phyloP scores from a whole-genome alignment of 2,797 vertebrate genomes.

The Myripristis murdjan region DNA sequence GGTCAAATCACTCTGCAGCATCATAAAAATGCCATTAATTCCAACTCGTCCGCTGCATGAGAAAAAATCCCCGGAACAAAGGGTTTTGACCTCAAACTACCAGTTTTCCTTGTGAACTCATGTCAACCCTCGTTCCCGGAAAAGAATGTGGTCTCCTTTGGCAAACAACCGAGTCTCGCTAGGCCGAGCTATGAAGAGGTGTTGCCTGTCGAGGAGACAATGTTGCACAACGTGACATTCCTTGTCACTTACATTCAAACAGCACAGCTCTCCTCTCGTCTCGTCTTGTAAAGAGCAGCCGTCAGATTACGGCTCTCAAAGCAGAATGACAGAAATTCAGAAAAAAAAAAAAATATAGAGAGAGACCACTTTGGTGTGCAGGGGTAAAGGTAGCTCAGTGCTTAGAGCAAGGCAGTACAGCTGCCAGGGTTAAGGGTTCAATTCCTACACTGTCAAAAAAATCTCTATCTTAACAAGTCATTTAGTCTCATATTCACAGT shows the following conservation, averaged over 20 bases:
- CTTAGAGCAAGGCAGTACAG: no score
- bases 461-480: no score
- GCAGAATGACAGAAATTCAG: slow-evolving; percentile 29
- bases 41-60: slow-evolving; percentile 12
- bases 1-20: slow-evolving; percentile 66
- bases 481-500: no score
- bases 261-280: slow-evolving; percentile 3
- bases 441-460: no score
- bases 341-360: not conserved
- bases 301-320: slow-evolving; percentile 56
- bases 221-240: slow-evolving; percentile 66
- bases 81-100: slow-evolving; percentile 66
- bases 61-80: slow-evolving; percentile 39
- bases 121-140: slow-evolving; percentile 37
- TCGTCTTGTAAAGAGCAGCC: slow-evolving; percentile 25
- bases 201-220: slow-evolving; percentile 49
- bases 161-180: slow-evolving; percentile 47
- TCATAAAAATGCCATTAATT: slow-evolving; percentile 62
- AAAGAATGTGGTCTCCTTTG: slow-evolving; percentile 56
- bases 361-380: not conserved
- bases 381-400: slow-evolving; percentile 3
- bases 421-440: not conserved
- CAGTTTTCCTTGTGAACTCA: slow-evolving; percentile 48
- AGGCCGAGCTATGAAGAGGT: slow-evolving; percentile 41
- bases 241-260: slow-evolving; percentile 27